These are phyloP conservation scores for Leuciscus idus DNA, from an alignment of 2,113 vertebrate genomes.

Conservation along the genomic window DNA sequence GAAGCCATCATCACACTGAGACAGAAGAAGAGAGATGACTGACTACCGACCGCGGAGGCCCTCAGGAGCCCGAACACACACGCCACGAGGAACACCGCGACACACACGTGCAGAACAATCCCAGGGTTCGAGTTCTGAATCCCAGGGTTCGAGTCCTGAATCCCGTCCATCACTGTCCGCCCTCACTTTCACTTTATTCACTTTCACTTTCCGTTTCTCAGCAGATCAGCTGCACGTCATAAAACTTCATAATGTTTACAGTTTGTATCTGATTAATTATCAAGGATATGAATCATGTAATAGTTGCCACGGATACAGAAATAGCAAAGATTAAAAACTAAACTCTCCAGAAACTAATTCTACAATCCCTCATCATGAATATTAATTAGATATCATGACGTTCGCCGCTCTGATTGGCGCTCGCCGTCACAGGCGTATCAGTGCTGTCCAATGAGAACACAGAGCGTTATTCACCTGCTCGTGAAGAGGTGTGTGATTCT, in stretches of 20 bases:
- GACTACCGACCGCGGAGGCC: not conserved
- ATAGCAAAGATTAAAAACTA: not conserved
- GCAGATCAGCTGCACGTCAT: not conserved
- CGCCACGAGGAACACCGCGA: not conserved
- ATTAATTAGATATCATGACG: not conserved
- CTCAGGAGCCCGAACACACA: not conserved
- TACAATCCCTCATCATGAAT: not conserved
- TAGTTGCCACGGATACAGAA: not conserved
- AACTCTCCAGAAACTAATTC: not conserved
- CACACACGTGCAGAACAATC: not conserved
- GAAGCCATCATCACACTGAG: not conserved
- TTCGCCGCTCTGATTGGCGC: not conserved
- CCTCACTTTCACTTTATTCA: not conserved
- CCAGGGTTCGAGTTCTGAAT: accelerated
- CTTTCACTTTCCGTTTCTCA: not conserved
- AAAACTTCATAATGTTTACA: not conserved
- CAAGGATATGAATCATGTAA: not conserved
- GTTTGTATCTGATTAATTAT: not conserved
- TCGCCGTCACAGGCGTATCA: not conserved
- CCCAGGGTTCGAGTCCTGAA: not conserved
- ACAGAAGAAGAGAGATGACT: not conserved
- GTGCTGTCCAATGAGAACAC: too few relatives aligned
- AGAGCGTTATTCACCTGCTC: not conserved
- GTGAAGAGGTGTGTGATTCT: conserved; percentile 75
- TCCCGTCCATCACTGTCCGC: not conserved